phyloP scores from a whole-genome alignment of 2,113 vertebrate species.

The Chloropsis hardwickii region DNA sequence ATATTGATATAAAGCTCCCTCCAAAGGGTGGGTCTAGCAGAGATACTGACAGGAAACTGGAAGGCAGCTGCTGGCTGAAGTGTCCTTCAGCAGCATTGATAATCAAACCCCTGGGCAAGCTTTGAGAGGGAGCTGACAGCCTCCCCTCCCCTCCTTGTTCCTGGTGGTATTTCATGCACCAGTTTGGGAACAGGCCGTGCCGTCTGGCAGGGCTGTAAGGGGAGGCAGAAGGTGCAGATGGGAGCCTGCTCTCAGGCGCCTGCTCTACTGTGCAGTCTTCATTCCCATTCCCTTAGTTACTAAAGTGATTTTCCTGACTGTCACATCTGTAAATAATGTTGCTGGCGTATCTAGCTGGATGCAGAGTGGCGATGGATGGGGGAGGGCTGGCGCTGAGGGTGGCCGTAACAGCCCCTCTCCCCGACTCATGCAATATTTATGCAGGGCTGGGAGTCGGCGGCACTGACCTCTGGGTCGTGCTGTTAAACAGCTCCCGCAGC shows the following conservation, averaged over 20 bases:
- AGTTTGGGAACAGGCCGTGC: accelerated
- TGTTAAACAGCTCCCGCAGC: conserved; percentile 86
- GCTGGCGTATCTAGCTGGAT: conserved; percentile 61
- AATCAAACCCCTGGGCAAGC: not conserved
- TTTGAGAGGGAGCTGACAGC: not conserved
- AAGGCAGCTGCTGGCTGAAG: not conserved
- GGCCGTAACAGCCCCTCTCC: conserved; percentile 56
- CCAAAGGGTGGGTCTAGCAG: not conserved
- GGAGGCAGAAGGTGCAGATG: not conserved
- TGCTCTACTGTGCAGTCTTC: not conserved
- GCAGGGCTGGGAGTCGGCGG: conserved; percentile 78
- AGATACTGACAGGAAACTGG: not conserved
- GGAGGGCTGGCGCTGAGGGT: conserved; percentile 29
- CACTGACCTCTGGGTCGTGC: conserved; percentile 83
- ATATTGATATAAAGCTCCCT: not conserved
- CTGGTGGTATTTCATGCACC: not conserved
- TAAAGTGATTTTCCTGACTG: conserved; percentile 67
- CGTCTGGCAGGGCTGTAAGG: accelerated
- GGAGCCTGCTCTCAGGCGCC: not conserved
- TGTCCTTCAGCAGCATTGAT: not conserved
- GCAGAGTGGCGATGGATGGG: conserved; percentile 52
- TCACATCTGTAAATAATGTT: conserved; percentile 73
- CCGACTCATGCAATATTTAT: conserved; percentile 88
- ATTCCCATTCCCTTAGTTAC: conserved; percentile 63
- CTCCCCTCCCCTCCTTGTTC: not conserved